Percentiles rank a stretch among this genome's conserved stretches.
These are phyloP conservation scores for Mantis religiosa DNA, from an alignment of 2,888 invertebrate species.

Conservation along the genomic window DNA sequence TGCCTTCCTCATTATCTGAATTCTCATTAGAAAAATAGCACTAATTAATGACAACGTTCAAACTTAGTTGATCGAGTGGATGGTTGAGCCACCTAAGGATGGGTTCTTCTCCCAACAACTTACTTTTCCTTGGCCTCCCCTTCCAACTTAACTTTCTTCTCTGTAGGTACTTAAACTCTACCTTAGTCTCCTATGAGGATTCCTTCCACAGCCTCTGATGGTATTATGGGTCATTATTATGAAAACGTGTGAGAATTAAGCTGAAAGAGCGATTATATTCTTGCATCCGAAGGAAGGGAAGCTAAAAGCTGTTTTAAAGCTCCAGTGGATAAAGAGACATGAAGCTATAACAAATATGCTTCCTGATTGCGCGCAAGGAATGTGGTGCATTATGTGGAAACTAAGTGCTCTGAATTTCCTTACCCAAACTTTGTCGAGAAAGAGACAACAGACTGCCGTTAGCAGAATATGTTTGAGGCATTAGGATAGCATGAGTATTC, in stretches of 20 bases:
- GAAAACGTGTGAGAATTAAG: slow-evolving; percentile 19
- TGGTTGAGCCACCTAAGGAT: not conserved
- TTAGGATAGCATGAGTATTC: too few relatives aligned
- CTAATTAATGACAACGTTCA: slow-evolving; percentile 31
- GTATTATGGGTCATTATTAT: slow-evolving; percentile 19
- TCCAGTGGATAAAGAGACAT: not conserved
- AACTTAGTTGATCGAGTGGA: slow-evolving; percentile 22
- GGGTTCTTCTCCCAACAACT: slow-evolving; percentile 11
- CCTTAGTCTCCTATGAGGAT: not conserved
- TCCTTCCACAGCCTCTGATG: slow-evolving; percentile 1
- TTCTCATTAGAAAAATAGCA: slow-evolving; percentile 32
- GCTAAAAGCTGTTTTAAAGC: not conserved
- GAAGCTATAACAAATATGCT: too few relatives aligned
- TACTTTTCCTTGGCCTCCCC: not conserved
- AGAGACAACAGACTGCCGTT: too few relatives aligned
- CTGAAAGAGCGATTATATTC: slow-evolving; percentile 13
- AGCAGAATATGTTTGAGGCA: too few relatives aligned
- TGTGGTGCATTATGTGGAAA: too few relatives aligned
- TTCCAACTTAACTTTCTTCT: not conserved
- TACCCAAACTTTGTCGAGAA: too few relatives aligned
- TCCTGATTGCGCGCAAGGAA: not conserved
- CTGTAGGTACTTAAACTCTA: slow-evolving; percentile 7
- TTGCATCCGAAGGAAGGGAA: not conserved
- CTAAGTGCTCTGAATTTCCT: too few relatives aligned
- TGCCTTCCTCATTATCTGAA: slow-evolving; percentile 31